Evolutionary conservation across 2,888 invertebrate genomes (phyloP).

Genomic region (Mayetiola destructor): DNA sequence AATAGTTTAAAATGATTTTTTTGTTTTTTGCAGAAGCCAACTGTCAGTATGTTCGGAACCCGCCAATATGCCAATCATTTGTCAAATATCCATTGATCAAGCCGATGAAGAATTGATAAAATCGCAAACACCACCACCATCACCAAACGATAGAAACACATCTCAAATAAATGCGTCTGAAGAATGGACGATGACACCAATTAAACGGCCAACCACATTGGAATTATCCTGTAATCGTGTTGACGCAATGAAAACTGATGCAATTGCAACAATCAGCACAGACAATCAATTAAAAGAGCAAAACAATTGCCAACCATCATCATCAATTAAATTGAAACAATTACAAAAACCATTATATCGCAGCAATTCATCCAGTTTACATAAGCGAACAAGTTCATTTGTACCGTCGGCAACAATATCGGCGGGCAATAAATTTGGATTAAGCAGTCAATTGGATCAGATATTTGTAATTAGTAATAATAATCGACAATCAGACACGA

Average conservation of each 20-base stretch:
- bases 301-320: background rate
- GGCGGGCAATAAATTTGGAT: conserved; percentile 18
- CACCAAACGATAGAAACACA: background rate
- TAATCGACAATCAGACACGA: background rate
- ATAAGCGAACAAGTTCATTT: conserved; percentile 5
- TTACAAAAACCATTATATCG: conserved; percentile 23
- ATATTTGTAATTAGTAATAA: conserved; percentile 22
- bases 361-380: conserved; percentile 30
- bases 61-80: conserved; percentile 29
- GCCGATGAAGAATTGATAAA: conserved; percentile 24
- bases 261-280: background rate
- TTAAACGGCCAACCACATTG: conserved; percentile 15
- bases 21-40: conserved; percentile 25
- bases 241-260: background rate
- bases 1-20: background rate
- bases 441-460: conserved; percentile 28
- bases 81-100: conserved; percentile 35
- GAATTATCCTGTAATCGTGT: conserved; percentile 14
- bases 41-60: conserved; percentile 34
- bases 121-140: background rate
- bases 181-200: background rate
- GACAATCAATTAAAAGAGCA: background rate
- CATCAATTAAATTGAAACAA: background rate
- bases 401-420: conserved; percentile 27
- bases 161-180: background rate